Conservation (phyloP, 2,888 invertebrate genomes). For the Candidula unifasciata region DNA sequence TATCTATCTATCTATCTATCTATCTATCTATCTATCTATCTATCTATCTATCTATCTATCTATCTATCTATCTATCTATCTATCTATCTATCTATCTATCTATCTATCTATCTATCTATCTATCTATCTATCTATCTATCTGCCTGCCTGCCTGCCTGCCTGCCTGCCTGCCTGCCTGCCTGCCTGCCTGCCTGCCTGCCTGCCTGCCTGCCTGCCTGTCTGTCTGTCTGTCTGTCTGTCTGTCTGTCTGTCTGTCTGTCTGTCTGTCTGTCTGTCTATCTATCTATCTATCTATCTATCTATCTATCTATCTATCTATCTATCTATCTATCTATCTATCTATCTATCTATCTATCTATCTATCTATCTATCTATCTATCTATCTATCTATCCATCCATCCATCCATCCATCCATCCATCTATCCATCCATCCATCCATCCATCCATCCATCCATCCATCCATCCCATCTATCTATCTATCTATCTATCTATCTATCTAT, state of each 20-base stretch:
- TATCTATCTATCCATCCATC: neutral
- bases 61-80: conserved; percentile 8
- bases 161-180: neutral
- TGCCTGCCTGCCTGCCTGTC: neutral
- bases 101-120: conserved; percentile 8
- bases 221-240: neutral
- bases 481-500: conserved; percentile 8
- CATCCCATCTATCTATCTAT: conserved; percentile 2
- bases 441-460: neutral
- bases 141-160: neutral
- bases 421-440: neutral
- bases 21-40: conserved; percentile 8
- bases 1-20: conserved; percentile 8
- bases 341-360: conserved; percentile 8
- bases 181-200: neutral
- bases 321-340: conserved; percentile 8
- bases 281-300: conserved; percentile 8
- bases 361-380: conserved; percentile 8
- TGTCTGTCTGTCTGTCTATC: neutral
- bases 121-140: conserved; percentile 8
- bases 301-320: conserved; percentile 8
- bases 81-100: conserved; percentile 8
- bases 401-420: neutral
- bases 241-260: neutral
- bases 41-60: conserved; percentile 8